Base-by-base conservation (phyloP, 2,113 vertebrate species). In the Podiceps cristatus region DNA sequence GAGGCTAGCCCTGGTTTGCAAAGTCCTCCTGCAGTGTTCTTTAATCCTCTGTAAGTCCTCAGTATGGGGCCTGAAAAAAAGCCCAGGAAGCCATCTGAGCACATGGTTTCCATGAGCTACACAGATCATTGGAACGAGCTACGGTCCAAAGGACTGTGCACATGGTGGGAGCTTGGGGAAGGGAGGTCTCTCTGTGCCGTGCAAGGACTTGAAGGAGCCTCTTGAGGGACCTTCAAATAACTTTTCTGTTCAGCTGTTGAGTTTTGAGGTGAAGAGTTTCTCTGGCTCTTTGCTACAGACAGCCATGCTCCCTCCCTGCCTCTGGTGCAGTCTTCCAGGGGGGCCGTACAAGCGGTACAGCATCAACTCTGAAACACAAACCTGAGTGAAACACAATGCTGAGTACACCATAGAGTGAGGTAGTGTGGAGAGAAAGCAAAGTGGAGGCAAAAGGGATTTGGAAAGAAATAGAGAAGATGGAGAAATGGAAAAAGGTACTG, bases 111-210 rank as follows among this genome's bases (percentile, higher is more conserved):
- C 18, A 33, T 33, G 49, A 59, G 18, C 35, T 55, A 47, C 6
- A 18, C 13, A 10, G 25, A 23, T 56, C 14, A 18, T 4, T 60
- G 18, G 52, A 60, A 92, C 19, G 9, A 52, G 12, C 4, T 59
- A n/a, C 20, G 33, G 37, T 45, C 19, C 33, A 45, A 92, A 64
- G 37, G 5, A 3, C 17, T 73, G 23, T 44, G 25, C 16, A 12
- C 9, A 17, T 0, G 5, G 58, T 1, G 3, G 68, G 40, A 86
- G 6, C 35, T 4, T 50, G 27, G 15, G n/a, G 35, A 60, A n/a
- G 19, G 9, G 7, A 1, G 0, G 4, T 49, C 10, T 71, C 10
- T 69, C 45, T 60, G 10, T 4, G 1, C 19, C 52, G 5, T 18
- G 11, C 56, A 27, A 92, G 12, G 27, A 63, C 50, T 37, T 37